Evolutionary conservation across 2,797 vertebrate species (phyloP).

Genomic region (Lagodon rhomboides): DNA sequence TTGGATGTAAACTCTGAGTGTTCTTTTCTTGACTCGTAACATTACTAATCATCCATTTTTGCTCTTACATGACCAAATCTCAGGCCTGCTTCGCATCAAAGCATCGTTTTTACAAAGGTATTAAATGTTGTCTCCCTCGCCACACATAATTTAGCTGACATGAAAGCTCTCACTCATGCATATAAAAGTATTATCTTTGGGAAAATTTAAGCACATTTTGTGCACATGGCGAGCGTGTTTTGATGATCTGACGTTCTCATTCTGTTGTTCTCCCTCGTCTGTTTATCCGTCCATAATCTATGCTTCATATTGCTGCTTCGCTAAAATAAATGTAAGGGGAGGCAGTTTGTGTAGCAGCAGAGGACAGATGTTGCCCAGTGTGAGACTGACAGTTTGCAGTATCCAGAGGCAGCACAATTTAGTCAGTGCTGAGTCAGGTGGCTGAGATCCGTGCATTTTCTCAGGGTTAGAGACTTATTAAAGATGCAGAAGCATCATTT

Average conservation of each 20-base stretch:
- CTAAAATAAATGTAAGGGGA: conserved; percentile 42
- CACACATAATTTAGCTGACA: conserved; percentile 2
- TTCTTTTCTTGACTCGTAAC: not conserved
- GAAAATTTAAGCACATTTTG: conserved; percentile 7
- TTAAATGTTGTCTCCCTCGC: conserved; percentile 1
- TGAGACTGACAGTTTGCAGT: conserved; percentile 67
- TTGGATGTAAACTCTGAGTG: not conserved
- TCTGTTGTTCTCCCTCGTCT: conserved; percentile 19
- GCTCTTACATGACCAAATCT: not conserved
- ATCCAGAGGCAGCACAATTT: conserved; percentile 61
- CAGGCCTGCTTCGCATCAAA: not conserved
- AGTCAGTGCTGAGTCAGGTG: conserved; percentile 66
- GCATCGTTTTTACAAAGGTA: not conserved
- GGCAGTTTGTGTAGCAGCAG: conserved; percentile 46
- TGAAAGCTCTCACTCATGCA: conserved; percentile 17
- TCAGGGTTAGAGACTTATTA: conserved; percentile 50
- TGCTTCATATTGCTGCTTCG: conserved; percentile 48
- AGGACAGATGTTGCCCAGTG: conserved; percentile 80
- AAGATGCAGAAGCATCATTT: conserved; percentile 42
- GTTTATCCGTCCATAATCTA: conserved; percentile 40
- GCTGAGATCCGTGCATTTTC: conserved; percentile 25
- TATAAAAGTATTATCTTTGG: conserved; percentile 24
- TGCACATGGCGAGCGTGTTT: conserved; percentile 51
- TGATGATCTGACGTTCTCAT: conserved; percentile 37
- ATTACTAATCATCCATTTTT: not conserved